A percentile compares a stretch with the other conserved stretches of the same genome.
Conservation (phyloP, 2,888 invertebrate species). For the Aplocera efformata region DNA sequence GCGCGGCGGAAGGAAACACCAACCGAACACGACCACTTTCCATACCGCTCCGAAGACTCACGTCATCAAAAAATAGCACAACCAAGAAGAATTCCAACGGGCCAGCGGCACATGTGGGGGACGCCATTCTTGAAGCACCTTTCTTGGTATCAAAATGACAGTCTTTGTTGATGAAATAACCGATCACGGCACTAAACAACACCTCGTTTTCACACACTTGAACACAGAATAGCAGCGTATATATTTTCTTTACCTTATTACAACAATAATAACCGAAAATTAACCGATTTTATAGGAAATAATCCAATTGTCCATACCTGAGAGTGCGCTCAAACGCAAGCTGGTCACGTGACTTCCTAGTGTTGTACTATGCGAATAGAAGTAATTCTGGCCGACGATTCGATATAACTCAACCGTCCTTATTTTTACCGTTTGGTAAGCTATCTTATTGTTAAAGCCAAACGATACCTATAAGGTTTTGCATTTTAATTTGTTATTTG, state of each 20-base stretch:
- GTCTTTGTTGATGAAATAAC: slow-evolving; percentile 72
- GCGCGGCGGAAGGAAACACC: slow-evolving; percentile 44
- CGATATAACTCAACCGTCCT: too few relatives aligned
- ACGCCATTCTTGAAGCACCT: slow-evolving; percentile 87
- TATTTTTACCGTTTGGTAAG: too few relatives aligned
- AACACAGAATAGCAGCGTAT: slow-evolving; percentile 48
- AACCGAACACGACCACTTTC: slow-evolving; percentile 44
- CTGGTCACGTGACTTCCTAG: slow-evolving; percentile 83
- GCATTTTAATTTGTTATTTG: too few relatives aligned
- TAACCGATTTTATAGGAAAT: slow-evolving; percentile 67
- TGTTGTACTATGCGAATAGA: slow-evolving; percentile 45
- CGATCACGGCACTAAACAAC: slow-evolving; percentile 62
- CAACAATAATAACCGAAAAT: slow-evolving; percentile 55
- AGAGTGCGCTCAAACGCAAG: slow-evolving; percentile 86
- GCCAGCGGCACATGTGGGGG: slow-evolving; percentile 84
- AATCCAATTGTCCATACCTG: slow-evolving; percentile 81
- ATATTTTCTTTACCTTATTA: slow-evolving; percentile 64
- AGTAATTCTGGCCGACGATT: slow-evolving; percentile 7
- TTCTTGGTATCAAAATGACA: slow-evolving; percentile 83
- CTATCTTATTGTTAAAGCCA: too few relatives aligned
- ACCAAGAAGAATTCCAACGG: slow-evolving; percentile 65
- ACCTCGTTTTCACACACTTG: slow-evolving; percentile 54
- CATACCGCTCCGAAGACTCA: slow-evolving; percentile 54
- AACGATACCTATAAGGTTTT: too few relatives aligned
- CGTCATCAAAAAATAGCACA: slow-evolving; percentile 65